Evolutionary conservation across 2,888 invertebrate genomes (phyloP).

Genomic region (Plagodis pulveraria): DNA sequence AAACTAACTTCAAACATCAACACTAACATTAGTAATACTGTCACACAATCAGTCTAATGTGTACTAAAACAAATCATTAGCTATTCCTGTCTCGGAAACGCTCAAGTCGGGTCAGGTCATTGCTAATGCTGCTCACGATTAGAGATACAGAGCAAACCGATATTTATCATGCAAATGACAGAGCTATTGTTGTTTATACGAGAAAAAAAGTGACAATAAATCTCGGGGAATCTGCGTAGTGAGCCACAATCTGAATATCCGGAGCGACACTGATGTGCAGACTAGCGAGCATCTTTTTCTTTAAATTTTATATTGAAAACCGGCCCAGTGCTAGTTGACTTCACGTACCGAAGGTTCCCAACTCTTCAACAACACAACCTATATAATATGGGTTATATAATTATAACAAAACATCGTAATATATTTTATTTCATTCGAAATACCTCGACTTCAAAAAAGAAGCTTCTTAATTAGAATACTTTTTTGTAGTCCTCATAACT

Average conservation of each 20-base stretch:
- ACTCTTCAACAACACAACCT: no score
- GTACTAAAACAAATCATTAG: constrained; percentile 4
- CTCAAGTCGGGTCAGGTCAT: constrained; percentile 25
- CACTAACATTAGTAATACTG: background rate
- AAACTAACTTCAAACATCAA: background rate
- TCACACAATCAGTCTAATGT: background rate
- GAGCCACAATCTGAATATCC: constrained; percentile 45
- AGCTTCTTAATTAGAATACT: no score
- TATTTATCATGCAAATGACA: constrained; percentile 51
- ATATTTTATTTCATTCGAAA: no score
- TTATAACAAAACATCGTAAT: no score
- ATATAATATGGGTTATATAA: no score
- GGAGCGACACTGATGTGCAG: constrained; percentile 25
- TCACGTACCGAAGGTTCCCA: no score
- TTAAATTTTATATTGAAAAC: no score
- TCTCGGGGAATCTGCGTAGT: constrained; percentile 51
- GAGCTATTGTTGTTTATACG: constrained; percentile 54
- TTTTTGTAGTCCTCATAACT: no score
- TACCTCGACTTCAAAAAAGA: no score
- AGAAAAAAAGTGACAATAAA: constrained; percentile 59
- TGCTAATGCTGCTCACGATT: constrained; percentile 35
- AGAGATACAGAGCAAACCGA: constrained; percentile 36
- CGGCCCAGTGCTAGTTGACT: no score
- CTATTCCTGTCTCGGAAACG: constrained; percentile 19
- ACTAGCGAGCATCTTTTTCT: constrained; percentile 1